Evolutionary conservation across 1,140 invertebrate species (phyloP).

Genomic region (Drosophila tsacasi): DNA sequence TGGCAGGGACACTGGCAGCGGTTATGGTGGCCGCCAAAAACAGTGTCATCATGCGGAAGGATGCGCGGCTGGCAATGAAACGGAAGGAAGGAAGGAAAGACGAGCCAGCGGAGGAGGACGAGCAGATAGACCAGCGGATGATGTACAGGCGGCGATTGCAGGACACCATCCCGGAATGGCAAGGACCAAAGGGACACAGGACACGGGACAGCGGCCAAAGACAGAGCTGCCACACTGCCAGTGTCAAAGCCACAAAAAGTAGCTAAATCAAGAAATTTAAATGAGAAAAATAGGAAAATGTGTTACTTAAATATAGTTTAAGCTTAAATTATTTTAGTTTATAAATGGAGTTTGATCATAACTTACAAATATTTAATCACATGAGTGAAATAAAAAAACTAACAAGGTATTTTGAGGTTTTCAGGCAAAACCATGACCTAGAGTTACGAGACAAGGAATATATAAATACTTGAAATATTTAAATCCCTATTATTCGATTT

Average conservation of each 20-base stretch:
- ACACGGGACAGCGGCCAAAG: background rate
- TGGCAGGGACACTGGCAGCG: slow-evolving; percentile 13
- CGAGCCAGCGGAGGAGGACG: slow-evolving; percentile 47
- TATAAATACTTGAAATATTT: background rate
- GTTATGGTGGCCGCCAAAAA: slow-evolving; percentile 72
- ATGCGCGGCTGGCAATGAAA: slow-evolving; percentile 82
- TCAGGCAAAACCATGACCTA: too few relatives aligned
- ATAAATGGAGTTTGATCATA: too few relatives aligned
- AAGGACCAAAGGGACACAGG: slow-evolving; percentile 4
- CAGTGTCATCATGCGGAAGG: slow-evolving; percentile 82
- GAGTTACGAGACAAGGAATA: too few relatives aligned
- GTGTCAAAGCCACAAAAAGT: background rate
- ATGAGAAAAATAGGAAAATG: background rate
- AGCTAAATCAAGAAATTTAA: background rate
- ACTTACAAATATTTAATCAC: too few relatives aligned
- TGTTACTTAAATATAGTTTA: background rate
- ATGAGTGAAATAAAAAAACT: too few relatives aligned
- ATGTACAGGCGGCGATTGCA: slow-evolving; percentile 78
- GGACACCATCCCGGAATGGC: slow-evolving; percentile 38
- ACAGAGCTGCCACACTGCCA: slow-evolving; percentile 13
- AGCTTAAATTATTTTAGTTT: background rate
- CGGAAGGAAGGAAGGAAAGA: slow-evolving; percentile 76
- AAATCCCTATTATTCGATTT: background rate
- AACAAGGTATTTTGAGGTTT: too few relatives aligned
- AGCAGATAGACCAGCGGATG: slow-evolving; percentile 64